Conservation (phyloP, 2,113 vertebrate genomes). For the Pachycephala philippinensis region DNA sequence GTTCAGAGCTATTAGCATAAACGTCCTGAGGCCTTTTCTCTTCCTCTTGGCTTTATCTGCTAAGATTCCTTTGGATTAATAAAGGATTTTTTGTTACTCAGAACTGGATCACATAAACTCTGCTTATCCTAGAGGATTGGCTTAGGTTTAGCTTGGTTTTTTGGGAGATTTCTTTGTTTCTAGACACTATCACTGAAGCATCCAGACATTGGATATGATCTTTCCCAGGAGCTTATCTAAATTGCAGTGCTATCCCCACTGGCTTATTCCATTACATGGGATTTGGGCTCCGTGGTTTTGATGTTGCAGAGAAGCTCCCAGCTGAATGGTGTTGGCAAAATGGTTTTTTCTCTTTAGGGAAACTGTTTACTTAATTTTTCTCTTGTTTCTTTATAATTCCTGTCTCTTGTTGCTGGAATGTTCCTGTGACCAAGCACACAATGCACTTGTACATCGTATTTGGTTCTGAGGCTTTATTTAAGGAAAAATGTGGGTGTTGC, state of each 20-base stretch:
- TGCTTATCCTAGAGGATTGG: background rate
- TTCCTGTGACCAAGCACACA: background rate
- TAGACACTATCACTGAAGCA: background rate
- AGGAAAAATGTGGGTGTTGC: background rate
- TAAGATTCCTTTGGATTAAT: conserved; percentile 31
- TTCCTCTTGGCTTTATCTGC: conserved; percentile 28
- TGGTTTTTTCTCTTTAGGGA: background rate
- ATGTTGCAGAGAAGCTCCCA: background rate
- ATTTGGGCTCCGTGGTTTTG: background rate
- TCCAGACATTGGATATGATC: background rate
- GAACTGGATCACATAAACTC: background rate
- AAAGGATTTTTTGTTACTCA: background rate
- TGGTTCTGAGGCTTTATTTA: background rate
- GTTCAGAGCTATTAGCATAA: background rate
- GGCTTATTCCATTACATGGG: background rate
- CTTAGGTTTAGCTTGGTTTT: background rate
- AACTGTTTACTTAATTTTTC: background rate
- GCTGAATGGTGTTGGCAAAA: background rate
- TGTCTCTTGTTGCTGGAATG: background rate
- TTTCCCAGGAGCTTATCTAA: background rate
- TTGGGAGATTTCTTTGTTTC: background rate
- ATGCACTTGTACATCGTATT: background rate
- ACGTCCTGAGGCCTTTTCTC: background rate
- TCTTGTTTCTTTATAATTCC: background rate
- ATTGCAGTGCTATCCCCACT: background rate